phyloP scores from a whole-genome alignment of 2,113 vertebrate genomes.

The Parus major region DNA sequence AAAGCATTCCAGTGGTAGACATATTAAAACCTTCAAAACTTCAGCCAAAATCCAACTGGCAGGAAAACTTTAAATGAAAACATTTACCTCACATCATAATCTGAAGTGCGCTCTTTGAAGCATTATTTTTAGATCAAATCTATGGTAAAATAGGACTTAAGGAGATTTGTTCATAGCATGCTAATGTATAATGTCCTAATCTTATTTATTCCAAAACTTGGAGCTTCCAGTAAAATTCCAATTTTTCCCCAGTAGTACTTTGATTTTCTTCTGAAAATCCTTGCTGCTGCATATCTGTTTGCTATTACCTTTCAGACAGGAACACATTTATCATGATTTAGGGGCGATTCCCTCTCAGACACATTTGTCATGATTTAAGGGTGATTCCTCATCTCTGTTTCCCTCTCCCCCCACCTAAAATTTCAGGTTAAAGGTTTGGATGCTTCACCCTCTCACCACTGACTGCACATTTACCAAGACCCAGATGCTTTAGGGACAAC shows the following conservation, averaged over 20 bases:
- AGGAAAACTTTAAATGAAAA: not conserved
- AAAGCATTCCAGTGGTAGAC: not conserved
- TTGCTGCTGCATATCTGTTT: not conserved
- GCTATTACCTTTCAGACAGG: not conserved
- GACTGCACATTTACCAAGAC: not conserved
- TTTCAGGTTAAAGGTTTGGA: not conserved
- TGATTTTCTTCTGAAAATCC: not conserved
- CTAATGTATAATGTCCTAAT: not conserved
- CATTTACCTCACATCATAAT: not conserved
- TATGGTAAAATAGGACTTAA: not conserved
- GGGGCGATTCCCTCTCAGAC: fast-evolving
- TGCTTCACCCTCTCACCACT: not conserved
- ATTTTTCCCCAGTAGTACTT: not conserved
- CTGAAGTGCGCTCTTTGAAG: not conserved
- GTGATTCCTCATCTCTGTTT: not conserved
- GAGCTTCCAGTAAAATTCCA: not conserved
- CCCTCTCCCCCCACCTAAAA: not conserved
- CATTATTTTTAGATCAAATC: not conserved
- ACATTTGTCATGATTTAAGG: not conserved
- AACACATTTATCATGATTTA: not conserved
- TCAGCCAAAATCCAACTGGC: not conserved
- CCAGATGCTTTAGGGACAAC: not conserved
- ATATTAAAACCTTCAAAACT: not conserved
- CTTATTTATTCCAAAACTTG: not conserved
- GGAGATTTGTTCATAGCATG: not conserved